Percentiles rank a stretch among this genome's conserved stretches.
Conservation (phyloP, 2,797 vertebrate genomes). For the Urophycis tenuis region DNA sequence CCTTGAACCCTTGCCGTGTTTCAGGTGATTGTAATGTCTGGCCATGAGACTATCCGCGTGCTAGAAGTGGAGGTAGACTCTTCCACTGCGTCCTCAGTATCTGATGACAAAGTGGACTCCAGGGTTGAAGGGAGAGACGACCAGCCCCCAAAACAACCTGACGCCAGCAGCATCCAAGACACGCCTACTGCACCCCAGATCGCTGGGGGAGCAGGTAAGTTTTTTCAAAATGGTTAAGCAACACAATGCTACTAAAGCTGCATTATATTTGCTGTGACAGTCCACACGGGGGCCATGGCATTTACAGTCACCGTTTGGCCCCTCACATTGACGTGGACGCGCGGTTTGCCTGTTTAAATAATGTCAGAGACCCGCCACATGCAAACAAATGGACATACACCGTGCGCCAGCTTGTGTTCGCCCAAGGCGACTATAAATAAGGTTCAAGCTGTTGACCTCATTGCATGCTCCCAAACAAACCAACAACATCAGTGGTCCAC, state of each 20-base stretch:
- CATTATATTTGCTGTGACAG: too few species aligned
- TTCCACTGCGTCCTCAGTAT: constrained; percentile 52
- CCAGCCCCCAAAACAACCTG: constrained; percentile 45
- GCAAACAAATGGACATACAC: too few species aligned
- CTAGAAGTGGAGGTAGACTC: constrained; percentile 87
- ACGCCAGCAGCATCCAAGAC: constrained; percentile 41
- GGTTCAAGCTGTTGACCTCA: not conserved
- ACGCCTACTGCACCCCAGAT: constrained; percentile 34
- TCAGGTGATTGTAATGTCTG: constrained; percentile 96
- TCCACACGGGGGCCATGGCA: too few species aligned
- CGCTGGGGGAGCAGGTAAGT: constrained; percentile 56
- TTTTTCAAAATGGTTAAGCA: not conserved
- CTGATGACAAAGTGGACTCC: constrained; percentile 52
- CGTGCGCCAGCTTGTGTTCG: not conserved
- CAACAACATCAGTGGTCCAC: not conserved
- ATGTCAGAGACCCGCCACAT: too few species aligned
- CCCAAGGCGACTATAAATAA: not conserved
- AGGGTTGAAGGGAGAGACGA: constrained; percentile 49
- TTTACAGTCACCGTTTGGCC: too few species aligned
- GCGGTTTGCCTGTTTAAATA: too few species aligned
- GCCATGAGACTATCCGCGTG: constrained; percentile 93
- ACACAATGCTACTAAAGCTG: too few species aligned
- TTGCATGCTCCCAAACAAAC: not conserved
- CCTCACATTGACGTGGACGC: too few species aligned
- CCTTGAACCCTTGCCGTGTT: constrained; percentile 1